phyloP scores from a whole-genome alignment of 2,888 invertebrate species.

The Zelleria hepariella region DNA sequence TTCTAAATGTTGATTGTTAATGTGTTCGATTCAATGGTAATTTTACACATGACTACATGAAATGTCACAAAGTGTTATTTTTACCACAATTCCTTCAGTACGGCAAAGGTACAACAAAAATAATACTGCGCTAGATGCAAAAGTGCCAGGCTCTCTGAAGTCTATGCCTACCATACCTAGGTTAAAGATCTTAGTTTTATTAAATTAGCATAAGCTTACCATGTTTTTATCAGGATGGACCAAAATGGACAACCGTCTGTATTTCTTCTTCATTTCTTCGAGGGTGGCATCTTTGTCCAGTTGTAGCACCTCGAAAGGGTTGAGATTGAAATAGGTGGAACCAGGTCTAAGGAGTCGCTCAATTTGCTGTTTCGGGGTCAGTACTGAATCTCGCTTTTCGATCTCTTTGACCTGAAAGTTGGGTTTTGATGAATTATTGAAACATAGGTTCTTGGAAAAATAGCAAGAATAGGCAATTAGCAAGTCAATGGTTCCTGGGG shows the following conservation, averaged over 20 bases:
- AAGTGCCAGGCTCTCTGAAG: too few relatives aligned
- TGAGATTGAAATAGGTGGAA: slow-evolving; percentile 98
- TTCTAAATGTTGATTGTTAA: background rate
- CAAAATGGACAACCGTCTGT: slow-evolving; percentile 94
- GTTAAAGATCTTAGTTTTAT: too few relatives aligned
- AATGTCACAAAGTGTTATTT: background rate
- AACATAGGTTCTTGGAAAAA: too few relatives aligned
- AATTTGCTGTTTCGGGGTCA: slow-evolving; percentile 98
- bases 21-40: background rate
- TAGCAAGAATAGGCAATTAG: background rate
- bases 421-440: too few relatives aligned
- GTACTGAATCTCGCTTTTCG: slow-evolving; percentile 95
- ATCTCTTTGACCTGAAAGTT: slow-evolving; percentile 94
- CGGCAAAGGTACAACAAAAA: too few relatives aligned
- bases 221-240: slow-evolving; percentile 99
- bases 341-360: slow-evolving; percentile 96
- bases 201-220: too few relatives aligned
- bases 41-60: background rate
- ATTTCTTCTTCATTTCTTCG: slow-evolving; percentile 97
- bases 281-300: slow-evolving; percentile 90
- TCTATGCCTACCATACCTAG: too few relatives aligned
- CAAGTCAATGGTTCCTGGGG: background rate
- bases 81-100: too few relatives aligned
- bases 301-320: slow-evolving; percentile 94
- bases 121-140: too few relatives aligned